phyloP scores from a whole-genome alignment of 2,113 vertebrate species.

The Percopsis transmontana region DNA sequence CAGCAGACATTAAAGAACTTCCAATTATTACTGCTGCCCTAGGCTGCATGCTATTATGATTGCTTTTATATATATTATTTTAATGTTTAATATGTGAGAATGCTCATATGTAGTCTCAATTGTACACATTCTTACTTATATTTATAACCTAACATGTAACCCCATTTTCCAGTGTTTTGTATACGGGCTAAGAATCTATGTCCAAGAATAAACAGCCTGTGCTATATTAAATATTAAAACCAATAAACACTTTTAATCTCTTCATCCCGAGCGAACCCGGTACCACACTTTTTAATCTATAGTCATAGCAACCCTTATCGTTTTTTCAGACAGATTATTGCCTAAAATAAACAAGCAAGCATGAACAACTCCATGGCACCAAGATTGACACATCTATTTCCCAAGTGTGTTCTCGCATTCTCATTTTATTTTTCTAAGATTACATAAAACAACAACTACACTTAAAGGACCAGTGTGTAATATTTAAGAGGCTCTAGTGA shows the following conservation, averaged over 20 bases:
- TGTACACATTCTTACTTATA: too few species aligned
- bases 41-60: conserved; percentile 27
- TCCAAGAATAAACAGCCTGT: too few species aligned
- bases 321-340: neutral
- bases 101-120: too few species aligned
- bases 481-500: too few species aligned
- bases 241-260: too few species aligned
- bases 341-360: neutral
- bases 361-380: neutral
- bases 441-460: conserved; percentile 1
- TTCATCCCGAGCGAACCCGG: too few species aligned
- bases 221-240: too few species aligned
- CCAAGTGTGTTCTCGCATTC: neutral
- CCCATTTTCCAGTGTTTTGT: too few species aligned
- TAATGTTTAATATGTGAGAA: neutral
- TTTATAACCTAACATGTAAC: too few species aligned
- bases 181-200: too few species aligned
- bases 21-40: conserved; percentile 32
- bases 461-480: too few species aligned
- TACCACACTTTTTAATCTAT: neutral
- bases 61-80: conserved; percentile 5
- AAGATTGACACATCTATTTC: neutral
- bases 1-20: conserved; percentile 33
- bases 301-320: neutral
- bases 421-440: conserved; percentile 19